Percentiles rank a stretch among this genome's conserved stretches.
Evolutionary conservation across 2,888 invertebrate species (phyloP).

Genomic region (Trilocha varians): DNA sequence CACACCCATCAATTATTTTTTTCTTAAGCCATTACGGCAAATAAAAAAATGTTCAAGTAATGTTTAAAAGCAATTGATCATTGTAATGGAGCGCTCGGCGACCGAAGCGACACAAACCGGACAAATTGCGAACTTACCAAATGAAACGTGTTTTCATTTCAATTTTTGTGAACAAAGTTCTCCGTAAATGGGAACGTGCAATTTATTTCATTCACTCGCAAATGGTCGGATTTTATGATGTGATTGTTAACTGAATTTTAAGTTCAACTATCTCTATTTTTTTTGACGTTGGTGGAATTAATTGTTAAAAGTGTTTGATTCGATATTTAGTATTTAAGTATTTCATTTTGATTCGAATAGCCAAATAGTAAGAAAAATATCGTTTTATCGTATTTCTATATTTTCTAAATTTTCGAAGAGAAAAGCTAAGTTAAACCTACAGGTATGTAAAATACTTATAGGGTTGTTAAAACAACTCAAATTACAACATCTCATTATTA

Average conservation of each 20-base stretch:
- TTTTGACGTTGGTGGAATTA: background rate
- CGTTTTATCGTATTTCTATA: too few relatives aligned
- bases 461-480: too few relatives aligned
- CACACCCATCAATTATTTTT: too few relatives aligned
- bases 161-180: constrained; percentile 50
- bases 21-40: constrained; percentile 24
- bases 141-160: constrained; percentile 45
- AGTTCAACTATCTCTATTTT: background rate
- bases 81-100: constrained; percentile 7
- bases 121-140: constrained; percentile 51
- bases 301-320: background rate
- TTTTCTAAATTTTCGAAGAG: too few relatives aligned
- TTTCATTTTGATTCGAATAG: too few relatives aligned
- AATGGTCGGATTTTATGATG: constrained; percentile 63
- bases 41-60: constrained; percentile 8
- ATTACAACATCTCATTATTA: too few relatives aligned
- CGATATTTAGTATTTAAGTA: background rate
- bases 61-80: background rate
- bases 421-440: too few relatives aligned
- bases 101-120: constrained; percentile 30
- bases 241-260: constrained; percentile 54
- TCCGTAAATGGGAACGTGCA: constrained; percentile 54
- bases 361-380: too few relatives aligned
- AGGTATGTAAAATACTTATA: too few relatives aligned
- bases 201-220: constrained; percentile 57